Conservation (phyloP, 2,888 invertebrate species). For the Tenthredo livida region DNA sequence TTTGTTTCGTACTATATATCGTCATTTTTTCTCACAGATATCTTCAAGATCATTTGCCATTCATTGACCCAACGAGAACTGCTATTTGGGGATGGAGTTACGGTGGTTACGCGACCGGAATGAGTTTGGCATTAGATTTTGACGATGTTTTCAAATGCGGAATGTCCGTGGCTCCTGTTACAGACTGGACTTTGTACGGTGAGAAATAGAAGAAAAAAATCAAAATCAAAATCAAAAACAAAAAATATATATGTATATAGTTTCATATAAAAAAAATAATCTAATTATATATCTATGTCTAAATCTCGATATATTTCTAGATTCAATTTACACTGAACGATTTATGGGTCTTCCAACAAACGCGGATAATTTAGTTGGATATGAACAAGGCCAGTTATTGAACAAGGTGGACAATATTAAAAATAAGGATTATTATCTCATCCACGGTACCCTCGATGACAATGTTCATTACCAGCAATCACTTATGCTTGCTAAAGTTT, state of each 20-base stretch:
- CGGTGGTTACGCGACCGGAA: constrained; percentile 95
- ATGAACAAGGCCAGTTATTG: constrained; percentile 88
- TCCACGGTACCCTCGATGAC: constrained; percentile 97
- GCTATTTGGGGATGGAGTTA: constrained; percentile 99
- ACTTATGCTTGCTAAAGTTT: constrained; percentile 92
- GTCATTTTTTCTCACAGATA: constrained; percentile 77
- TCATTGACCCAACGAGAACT: constrained; percentile 89
- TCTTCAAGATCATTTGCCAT: constrained; percentile 84
- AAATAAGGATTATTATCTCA: constrained; percentile 91
- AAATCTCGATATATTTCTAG: constrained; percentile 79
- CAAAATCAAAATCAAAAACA: too few species aligned
- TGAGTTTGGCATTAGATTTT: constrained; percentile 90
- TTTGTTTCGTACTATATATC: not conserved
- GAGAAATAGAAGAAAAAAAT: constrained; percentile 63
- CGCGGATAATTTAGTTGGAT: constrained; percentile 87
- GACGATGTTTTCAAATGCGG: constrained; percentile 93
- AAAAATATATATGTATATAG: too few species aligned
- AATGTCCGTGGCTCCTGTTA: constrained; percentile 97
- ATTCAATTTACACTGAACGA: constrained; percentile 97
- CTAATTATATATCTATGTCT: too few species aligned
- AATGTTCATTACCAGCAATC: constrained; percentile 99
- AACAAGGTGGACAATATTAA: constrained; percentile 83
- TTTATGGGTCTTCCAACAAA: constrained; percentile 93
- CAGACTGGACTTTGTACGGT: constrained; percentile 98
- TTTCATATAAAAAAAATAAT: too few species aligned